Evolutionary conservation across 2,888 invertebrate genomes (phyloP), one percentile per base, ranked within the genome.

Genomic region (Dermolepida albohirtum): DNA sequence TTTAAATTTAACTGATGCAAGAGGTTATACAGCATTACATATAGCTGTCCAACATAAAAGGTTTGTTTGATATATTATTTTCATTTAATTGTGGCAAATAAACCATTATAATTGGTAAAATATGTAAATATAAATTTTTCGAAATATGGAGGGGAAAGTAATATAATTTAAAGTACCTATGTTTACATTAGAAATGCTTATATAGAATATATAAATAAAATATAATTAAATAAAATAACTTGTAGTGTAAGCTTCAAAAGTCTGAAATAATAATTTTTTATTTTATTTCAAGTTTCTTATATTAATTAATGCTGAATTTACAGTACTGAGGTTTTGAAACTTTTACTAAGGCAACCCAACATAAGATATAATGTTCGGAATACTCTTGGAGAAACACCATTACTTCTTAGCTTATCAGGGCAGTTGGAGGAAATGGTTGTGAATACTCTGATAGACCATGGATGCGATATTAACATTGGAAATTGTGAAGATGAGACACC

Each of bases 21-120:
- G 59, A 16, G 59, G 59, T n/a, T 44, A 44, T 14, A 59, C 44
- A 8, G 59, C 59, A 44, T 59, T 59, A 59, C 59, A 59, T 14
- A 27, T 59, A 44, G 59, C 59, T 44, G 44, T 59, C 22, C 44
- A 59, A 59, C 43, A 17, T 14, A 47, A 44, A 44, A 43, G 59
- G 59, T 59, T 29, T 22, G 44, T 44, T 29, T 10, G 22, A 1
- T 22, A n/a, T n/a, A n/a, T n/a, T n/a, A n/a, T n/a, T n/a, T n/a
- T n/a, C n/a, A n/a, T n/a, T n/a, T n/a, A n/a, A n/a, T n/a, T n/a
- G n/a, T n/a, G n/a, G n/a, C n/a, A n/a, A n/a, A n/a, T n/a, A n/a
- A n/a, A n/a, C n/a, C n/a, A n/a, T n/a, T n/a, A n/a, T n/a, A n/a
- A n/a, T n/a, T n/a, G n/a, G n/a, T n/a, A n/a, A n/a, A n/a, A n/a